Evolutionary conservation across 2,888 invertebrate species (phyloP).

Genomic region (Empis livida): DNA sequence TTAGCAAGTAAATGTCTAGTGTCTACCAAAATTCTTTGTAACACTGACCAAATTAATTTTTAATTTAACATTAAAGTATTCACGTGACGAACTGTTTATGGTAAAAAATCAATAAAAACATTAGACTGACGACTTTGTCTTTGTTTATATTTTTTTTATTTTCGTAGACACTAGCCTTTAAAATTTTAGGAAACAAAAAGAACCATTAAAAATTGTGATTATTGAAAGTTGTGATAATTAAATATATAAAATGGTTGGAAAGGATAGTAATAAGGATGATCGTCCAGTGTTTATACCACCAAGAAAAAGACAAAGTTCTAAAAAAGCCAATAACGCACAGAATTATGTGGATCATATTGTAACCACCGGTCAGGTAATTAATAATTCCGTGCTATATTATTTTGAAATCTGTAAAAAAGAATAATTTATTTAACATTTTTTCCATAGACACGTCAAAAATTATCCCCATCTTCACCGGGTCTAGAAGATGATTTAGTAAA

Average conservation of each 20-base stretch:
- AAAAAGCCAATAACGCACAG: constrained; percentile 40
- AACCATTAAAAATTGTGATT: no score
- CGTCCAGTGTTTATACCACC: constrained; percentile 46
- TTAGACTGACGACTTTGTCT: no score
- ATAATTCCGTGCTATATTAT: background rate
- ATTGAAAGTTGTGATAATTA: no score
- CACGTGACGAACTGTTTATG: no score
- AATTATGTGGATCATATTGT: constrained; percentile 52
- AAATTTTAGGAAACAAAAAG: no score
- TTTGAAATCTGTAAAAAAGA: background rate
- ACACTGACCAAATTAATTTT: no score
- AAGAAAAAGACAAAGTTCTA: constrained; percentile 42
- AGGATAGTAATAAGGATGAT: constrained; percentile 25
- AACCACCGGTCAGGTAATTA: constrained; percentile 42
- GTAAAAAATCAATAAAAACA: no score
- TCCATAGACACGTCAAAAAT: constrained; percentile 22
- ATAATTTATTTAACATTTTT: background rate
- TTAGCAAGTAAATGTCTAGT: no score
- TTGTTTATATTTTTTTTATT: no score
- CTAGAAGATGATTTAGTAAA: constrained; percentile 32
- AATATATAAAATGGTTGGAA: constrained; percentile 24
- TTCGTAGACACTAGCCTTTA: no score
- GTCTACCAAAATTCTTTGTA: no score
- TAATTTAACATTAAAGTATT: no score
- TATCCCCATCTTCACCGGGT: constrained; percentile 31